A percentile compares a stretch with the other conserved stretches of the same genome.
These are phyloP conservation scores for Illadopsis cleaveri DNA, from an alignment of 2,113 vertebrate genomes.

Conservation along the genomic window DNA sequence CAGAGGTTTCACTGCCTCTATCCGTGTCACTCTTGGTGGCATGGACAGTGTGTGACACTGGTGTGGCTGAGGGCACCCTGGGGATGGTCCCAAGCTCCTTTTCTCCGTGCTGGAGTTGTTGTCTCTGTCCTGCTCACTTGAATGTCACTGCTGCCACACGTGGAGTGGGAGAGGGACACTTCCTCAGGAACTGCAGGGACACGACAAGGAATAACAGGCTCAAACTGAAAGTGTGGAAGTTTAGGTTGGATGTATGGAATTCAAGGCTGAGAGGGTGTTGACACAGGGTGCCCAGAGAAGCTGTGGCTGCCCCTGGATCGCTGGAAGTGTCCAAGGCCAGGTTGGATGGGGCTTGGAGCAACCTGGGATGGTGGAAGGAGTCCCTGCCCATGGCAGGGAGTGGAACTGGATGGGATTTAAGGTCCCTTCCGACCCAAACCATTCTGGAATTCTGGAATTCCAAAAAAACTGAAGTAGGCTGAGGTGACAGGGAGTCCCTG, in stretches of 20 bases:
- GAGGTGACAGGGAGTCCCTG: not conserved
- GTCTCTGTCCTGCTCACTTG: not conserved
- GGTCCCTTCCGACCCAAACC: not conserved
- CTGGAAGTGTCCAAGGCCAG: not conserved
- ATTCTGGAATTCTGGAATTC: not conserved
- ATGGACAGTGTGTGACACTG: accelerated
- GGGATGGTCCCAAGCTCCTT: not conserved
- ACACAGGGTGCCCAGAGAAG: not conserved
- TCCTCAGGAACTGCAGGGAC: not conserved
- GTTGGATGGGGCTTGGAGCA: accelerated
- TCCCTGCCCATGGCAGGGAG: not conserved
- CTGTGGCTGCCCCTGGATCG: not conserved
- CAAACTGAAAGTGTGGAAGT: not conserved
- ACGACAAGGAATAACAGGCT: accelerated
- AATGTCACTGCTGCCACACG: accelerated
- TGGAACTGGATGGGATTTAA: not conserved
- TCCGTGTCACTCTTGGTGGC: not conserved
- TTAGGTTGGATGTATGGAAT: not conserved
- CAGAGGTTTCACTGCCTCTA: not conserved
- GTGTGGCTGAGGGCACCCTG: accelerated
- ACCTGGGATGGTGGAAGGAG: accelerated
- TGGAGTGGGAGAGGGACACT: not conserved
- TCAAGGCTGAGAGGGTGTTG: not conserved
- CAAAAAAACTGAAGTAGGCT: not conserved
- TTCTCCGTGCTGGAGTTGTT: accelerated